phyloP scores from a whole-genome alignment of 2,797 vertebrate genomes.

The Ctenopoma multispine region DNA sequence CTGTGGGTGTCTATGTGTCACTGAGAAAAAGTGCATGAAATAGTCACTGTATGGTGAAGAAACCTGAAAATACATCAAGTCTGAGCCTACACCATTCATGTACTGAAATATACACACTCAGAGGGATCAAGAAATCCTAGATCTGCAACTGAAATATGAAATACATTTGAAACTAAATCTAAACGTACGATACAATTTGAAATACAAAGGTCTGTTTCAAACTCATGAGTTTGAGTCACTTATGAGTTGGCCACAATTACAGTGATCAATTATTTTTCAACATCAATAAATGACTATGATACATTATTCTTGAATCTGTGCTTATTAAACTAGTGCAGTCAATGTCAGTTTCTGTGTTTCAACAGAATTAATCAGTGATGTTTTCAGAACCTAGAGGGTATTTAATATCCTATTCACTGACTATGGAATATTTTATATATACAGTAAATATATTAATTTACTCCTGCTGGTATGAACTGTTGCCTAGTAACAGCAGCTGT shows the following conservation, averaged over 20 bases:
- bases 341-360: background rate
- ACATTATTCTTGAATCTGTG: background rate
- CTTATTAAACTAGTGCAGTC: background rate
- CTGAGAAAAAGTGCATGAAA: conserved; percentile 39
- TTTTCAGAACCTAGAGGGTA: conserved; percentile 1
- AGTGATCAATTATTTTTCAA: background rate
- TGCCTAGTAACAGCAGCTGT: conserved; percentile 34
- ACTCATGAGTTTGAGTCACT: background rate
- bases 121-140: conserved; percentile 10
- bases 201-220: background rate
- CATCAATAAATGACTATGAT: background rate
- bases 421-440: conserved; percentile 15
- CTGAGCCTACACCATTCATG: conserved; percentile 26
- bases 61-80: conserved; percentile 48
- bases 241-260: background rate
- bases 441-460: conserved; percentile 29
- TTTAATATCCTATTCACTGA: conserved; percentile 3
- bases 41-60: conserved; percentile 22
- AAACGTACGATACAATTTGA: background rate
- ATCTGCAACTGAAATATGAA: conserved; percentile 18
- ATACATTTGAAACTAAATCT: background rate
- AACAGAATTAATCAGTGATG: background rate
- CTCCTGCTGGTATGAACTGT: conserved; percentile 34
- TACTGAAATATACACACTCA: conserved; percentile 40
- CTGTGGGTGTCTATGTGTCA: conserved; percentile 47